Evolutionary conservation across 2,888 invertebrate genomes (phyloP), one percentile per base, ranked within the genome.

Genomic region (Anorthoa munda): DNA sequence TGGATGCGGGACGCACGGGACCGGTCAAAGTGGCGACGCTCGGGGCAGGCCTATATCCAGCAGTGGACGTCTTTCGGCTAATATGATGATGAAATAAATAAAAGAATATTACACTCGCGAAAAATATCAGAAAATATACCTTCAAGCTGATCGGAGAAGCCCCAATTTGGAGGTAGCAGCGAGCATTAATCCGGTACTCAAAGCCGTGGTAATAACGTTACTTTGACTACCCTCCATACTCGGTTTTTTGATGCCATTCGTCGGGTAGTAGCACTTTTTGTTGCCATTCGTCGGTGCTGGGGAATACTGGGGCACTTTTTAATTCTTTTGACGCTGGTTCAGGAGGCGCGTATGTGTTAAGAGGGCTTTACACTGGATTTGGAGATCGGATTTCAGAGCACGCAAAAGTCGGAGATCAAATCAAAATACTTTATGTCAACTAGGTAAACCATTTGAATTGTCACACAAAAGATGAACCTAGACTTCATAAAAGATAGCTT

Each of bases 121-220:
- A 50, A 77, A 58, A 79, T 59, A 53, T 60, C 21, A 15, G 21
- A 15, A 56, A 75, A 53, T 51, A 53, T 53, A 55, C 58, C 21
- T 81, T 60, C 26, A 39, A 55, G 61, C 79, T 66, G 74, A 79
- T 72, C 58, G 75, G 68, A 59, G 55, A 23, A 66, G 67, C 55
- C 59, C 71, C 85, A 75, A 78, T 82, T 82, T 58, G 66, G 50
- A 46, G 66, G 69, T 64, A 66, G 67, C 55, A 50, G 11, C 58
- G 53, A 69, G 60, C 68, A 72, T 81, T 81, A 87, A 87, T 81
- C 87, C 79, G 12, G 15, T 23, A 48, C 66, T 78, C 77, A 82
- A 86, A 87, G 86, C 86, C 61, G 13, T 63, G 71, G 66, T 87
- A 88, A 88, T 87, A 85, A 85, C 77, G 88, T 87, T 87, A 88